A percentile compares a stretch with the other conserved stretches of the same genome.
These are phyloP conservation scores for Elephas maximus DNA, from an alignment of 2,113 vertebrate species.

Conservation along the genomic window DNA sequence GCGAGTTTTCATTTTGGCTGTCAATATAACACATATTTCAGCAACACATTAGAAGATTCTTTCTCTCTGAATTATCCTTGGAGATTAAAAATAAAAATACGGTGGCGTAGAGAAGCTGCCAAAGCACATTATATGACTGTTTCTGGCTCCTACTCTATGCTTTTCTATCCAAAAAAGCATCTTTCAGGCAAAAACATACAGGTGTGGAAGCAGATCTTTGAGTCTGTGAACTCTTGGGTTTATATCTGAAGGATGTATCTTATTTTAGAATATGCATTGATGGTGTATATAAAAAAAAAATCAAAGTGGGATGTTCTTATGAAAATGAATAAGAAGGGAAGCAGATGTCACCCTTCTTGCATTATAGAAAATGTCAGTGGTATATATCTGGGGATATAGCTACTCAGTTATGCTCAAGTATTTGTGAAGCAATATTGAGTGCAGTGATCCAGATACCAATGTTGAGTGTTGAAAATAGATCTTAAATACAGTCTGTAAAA, in stretches of 20 bases:
- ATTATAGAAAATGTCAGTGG: constrained; percentile 64
- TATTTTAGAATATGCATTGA: constrained; percentile 72
- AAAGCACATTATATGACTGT: constrained; percentile 68
- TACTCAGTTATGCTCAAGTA: constrained; percentile 47
- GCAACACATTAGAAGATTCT: constrained; percentile 67
- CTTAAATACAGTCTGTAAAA: constrained; percentile 71
- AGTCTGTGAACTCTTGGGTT: constrained; percentile 65
- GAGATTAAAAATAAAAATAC: constrained; percentile 81
- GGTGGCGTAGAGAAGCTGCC: constrained; percentile 54
- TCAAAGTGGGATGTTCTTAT: constrained; percentile 60
- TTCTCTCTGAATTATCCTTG: constrained; percentile 68
- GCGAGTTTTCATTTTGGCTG: constrained; percentile 70
- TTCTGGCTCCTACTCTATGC: constrained; percentile 58
- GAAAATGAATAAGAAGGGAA: constrained; percentile 44
- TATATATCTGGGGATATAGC: constrained; percentile 24
- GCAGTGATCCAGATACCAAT: constrained; percentile 57
- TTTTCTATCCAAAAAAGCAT: constrained; percentile 53
- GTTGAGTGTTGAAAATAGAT: constrained; percentile 62
- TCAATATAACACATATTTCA: constrained; percentile 70
- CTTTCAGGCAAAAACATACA: constrained; percentile 76
- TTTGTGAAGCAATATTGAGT: constrained; percentile 67
- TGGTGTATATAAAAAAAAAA: constrained; percentile 41
- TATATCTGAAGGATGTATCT: constrained; percentile 57
- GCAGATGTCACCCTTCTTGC: constrained; percentile 59
- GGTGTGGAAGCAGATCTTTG: constrained; percentile 66